A percentile compares a stretch with the other conserved stretches of the same genome.
Evolutionary conservation across 2,797 vertebrate genomes (phyloP).

Genomic region (Darevskia nairensis): DNA sequence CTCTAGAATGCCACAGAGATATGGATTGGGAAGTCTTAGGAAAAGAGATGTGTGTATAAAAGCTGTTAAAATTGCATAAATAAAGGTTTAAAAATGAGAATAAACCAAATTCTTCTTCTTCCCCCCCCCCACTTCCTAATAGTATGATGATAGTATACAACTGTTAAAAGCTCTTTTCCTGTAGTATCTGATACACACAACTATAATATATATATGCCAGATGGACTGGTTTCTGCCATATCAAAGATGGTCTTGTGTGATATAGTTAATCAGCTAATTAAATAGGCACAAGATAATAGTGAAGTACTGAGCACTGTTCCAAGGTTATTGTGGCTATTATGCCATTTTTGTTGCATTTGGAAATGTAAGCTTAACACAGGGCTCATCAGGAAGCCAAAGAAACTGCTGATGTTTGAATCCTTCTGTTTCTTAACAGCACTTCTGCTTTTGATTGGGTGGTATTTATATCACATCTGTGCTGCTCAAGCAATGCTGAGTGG

Average conservation of each 20-base stretch:
- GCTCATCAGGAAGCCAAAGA: background rate
- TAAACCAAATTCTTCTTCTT: no score
- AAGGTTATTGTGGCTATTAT: background rate
- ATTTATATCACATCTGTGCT: background rate
- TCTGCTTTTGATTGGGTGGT: no score
- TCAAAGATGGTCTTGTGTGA: background rate
- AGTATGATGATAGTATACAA: no score
- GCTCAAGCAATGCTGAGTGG: background rate
- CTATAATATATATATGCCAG: background rate
- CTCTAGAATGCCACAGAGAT: no score
- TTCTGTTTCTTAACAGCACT: background rate
- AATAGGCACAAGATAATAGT: background rate
- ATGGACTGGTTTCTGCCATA: background rate
- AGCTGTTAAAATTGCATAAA: no score
- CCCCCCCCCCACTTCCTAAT: no score
- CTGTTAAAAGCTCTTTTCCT: background rate
- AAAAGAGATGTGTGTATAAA: no score
- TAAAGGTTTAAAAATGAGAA: no score
- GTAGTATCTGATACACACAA: background rate
- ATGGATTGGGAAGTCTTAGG: no score
- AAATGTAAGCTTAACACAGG: background rate
- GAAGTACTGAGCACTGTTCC: background rate
- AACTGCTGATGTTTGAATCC: background rate
- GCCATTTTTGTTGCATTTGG: background rate
- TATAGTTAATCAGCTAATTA: background rate